Evolutionary conservation across 2,113 vertebrate species (phyloP).

Genomic region (Phyllostomus discolor): DNA sequence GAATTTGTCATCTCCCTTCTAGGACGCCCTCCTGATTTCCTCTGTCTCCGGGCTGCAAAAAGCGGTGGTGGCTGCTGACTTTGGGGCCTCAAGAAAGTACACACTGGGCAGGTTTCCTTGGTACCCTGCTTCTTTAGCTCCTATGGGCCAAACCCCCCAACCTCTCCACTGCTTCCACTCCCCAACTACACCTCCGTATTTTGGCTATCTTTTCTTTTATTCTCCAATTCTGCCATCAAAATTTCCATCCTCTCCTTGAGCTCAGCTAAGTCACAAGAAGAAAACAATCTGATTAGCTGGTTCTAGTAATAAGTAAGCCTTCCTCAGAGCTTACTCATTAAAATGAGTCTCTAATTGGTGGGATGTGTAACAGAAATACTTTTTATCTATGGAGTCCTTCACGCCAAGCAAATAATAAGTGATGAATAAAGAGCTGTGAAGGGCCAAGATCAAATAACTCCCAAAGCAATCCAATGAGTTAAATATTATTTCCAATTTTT

Average conservation of each 20-base stretch:
- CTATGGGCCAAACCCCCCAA: neutral
- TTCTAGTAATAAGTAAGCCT: slow-evolving; percentile 40
- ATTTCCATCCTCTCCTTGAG: slow-evolving; percentile 26
- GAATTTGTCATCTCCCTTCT: neutral
- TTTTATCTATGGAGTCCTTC: neutral
- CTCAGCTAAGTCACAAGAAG: slow-evolving; percentile 33
- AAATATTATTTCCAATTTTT: neutral
- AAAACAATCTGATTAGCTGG: slow-evolving; percentile 54
- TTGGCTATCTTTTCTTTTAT: neutral
- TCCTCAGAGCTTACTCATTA: slow-evolving; percentile 23
- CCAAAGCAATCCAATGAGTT: neutral
- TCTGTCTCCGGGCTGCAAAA: neutral
- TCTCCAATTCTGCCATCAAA: neutral
- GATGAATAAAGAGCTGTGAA: neutral
- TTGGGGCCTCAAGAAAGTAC: neutral
- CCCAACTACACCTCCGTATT: neutral
- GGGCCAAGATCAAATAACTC: neutral
- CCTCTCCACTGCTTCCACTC: neutral
- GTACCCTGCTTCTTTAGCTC: neutral
- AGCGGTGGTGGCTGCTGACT: neutral
- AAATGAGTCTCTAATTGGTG: slow-evolving; percentile 27
- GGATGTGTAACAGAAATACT: neutral
- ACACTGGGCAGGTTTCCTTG: neutral
- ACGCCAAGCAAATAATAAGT: neutral
- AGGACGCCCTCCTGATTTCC: neutral